phyloP scores from a whole-genome alignment of 2,797 vertebrate genomes.

The Gallirallus australis region DNA sequence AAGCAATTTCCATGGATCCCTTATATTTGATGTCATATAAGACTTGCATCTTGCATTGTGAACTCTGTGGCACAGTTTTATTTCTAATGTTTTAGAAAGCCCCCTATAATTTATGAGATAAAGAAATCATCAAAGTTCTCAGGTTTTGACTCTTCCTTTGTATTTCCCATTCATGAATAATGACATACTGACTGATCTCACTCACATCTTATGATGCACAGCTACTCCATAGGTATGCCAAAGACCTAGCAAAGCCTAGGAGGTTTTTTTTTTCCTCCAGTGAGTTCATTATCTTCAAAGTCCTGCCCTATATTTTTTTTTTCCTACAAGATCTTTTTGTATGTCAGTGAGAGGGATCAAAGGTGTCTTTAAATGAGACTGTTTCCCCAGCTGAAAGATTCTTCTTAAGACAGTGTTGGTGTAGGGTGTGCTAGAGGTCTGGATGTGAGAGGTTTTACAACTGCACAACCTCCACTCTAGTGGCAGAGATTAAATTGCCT shows the following conservation, averaged over 20 bases:
- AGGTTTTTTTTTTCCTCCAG: background rate
- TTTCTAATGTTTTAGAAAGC: constrained; percentile 26
- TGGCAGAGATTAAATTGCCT: background rate
- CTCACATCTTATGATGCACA: constrained; percentile 8
- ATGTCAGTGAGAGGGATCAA: background rate
- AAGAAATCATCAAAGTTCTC: background rate
- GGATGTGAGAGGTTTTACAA: background rate
- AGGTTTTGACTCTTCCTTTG: background rate
- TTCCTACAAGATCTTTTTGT: background rate
- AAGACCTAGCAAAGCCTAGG: background rate
- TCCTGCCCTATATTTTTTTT: background rate
- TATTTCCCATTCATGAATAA: background rate
- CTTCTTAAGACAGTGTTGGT: background rate
- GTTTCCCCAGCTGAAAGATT: background rate
- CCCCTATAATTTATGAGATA: background rate
- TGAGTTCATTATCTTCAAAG: background rate
- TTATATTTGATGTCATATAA: background rate
- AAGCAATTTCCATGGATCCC: constrained; percentile 6
- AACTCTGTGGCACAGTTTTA: background rate
- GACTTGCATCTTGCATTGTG: background rate
- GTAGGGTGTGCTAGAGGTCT: background rate
- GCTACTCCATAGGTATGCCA: background rate
- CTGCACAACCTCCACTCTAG: background rate
- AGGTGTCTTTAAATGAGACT: background rate
- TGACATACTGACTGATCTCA: background rate